Base-by-base conservation (phyloP, 2,113 vertebrate genomes). In the Zapornia atra region DNA sequence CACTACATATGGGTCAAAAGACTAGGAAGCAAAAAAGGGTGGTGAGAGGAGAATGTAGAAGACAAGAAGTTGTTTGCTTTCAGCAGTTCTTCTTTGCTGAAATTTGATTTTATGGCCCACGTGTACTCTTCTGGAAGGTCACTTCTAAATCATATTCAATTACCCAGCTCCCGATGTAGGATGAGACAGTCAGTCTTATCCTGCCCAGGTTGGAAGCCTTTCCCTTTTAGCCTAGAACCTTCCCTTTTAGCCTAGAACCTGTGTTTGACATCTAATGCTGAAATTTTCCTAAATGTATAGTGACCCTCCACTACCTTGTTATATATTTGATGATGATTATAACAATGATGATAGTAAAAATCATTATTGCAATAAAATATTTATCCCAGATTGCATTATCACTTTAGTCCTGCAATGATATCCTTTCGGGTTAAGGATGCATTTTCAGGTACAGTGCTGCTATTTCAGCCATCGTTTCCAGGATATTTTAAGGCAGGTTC, bases 401-500 rank as follows among this genome's bases (percentile, higher is more conserved):
- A 9, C 20, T 87, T 86, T 51, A 88, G 15, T 8, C 24, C 63
- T 86, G n/a, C 33, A 83, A 51, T 76, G 60, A 59, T 66, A 46
- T 11, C 13, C n/a, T 81, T 77, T 80, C 66, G 88, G 56, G 15
- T 71, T 83, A 75, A 90, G 33, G 65, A 60, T 15, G 34, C 42
- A 44, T 56, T 95, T 93, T 78, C 60, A 88, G 76, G 88, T 83
- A 73, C 22, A 59, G 22, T 73, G 54, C 15, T 92, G 59, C 46
- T 95, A 93, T 92, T 95, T 94, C 71, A 90, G 36, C 63, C 56
- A 48, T 60, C 4, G 0, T 90, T 95, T 81, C 60, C 68, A 88
- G 46, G 79, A 48, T 93, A 97, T 94, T 93, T 96, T 94, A 92
- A 81, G 94, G 86, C 66, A 80, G 93, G 66, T 97, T 97, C 96